These are phyloP conservation scores for Chydorus sphaericus DNA, from an alignment of 2,888 invertebrate species.

Conservation along the genomic window DNA sequence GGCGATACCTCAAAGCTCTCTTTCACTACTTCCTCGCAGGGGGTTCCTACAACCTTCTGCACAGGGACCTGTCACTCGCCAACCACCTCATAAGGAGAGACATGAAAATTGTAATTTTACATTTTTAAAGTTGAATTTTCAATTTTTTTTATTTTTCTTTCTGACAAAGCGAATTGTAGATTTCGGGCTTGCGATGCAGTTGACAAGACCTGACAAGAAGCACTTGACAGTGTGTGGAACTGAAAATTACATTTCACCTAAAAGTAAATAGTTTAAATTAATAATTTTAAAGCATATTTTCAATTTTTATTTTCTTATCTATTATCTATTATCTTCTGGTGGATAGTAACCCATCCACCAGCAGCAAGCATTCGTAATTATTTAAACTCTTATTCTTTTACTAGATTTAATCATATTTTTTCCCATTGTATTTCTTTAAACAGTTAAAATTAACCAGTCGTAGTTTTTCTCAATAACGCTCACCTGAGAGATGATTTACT, in stretches of 20 bases:
- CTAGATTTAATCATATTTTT: neutral
- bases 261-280: too few species aligned
- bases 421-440: neutral
- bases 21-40: too few species aligned
- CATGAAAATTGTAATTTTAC: conserved; percentile 66
- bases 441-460: too few species aligned
- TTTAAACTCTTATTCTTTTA: neutral
- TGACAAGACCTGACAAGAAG: conserved; percentile 72
- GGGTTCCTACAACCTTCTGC: conserved; percentile 78
- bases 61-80: conserved; percentile 81
- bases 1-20: too few species aligned
- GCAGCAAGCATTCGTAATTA: conserved; percentile 1
- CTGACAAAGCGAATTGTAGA: conserved; percentile 80
- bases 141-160: too few species aligned
- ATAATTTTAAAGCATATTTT: neutral
- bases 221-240: conserved; percentile 98
- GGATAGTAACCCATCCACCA: conserved; percentile 28
- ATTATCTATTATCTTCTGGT: conserved; percentile 76
- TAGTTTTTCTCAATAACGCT: too few species aligned
- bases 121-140: too few species aligned
- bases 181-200: conserved; percentile 85
- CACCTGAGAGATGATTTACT: too few species aligned
- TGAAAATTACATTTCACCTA: conserved; percentile 92
- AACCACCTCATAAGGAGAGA: conserved; percentile 76
- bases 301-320: neutral